Conservation (phyloP, 2,888 invertebrate genomes). For the Chydorus sphaericus region DNA sequence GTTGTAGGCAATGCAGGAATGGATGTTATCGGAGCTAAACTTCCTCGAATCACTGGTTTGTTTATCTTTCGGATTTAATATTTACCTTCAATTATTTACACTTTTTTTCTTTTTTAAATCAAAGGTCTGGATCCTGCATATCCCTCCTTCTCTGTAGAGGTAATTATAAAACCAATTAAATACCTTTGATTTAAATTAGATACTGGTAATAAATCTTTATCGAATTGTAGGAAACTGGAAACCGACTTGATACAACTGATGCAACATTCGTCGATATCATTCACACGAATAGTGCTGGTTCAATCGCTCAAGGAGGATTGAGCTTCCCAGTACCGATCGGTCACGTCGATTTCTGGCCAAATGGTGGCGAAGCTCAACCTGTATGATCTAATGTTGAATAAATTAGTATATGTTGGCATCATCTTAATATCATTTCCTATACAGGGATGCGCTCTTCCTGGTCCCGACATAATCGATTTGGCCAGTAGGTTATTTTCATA, state of each 20-base stretch:
- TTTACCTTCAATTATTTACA: neutral
- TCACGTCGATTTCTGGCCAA: constrained; percentile 59
- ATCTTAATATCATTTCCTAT: neutral
- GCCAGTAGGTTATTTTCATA: constrained; percentile 1
- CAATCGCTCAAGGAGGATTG: constrained; percentile 42
- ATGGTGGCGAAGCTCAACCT: constrained; percentile 53
- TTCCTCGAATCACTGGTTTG: constrained; percentile 14
- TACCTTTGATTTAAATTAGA: too few species aligned
- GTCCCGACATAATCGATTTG: neutral
- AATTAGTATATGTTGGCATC: neutral
- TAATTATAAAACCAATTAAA: too few species aligned
- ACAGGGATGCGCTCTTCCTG: neutral
- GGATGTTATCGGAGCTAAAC: neutral
- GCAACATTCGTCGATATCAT: constrained; percentile 58
- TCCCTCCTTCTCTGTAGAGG: constrained; percentile 41
- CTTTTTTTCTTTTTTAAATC: neutral
- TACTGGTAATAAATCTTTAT: too few species aligned
- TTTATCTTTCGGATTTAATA: neutral
- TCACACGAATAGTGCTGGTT: constrained; percentile 36
- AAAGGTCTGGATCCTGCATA: constrained; percentile 48
- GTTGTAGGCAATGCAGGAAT: constrained; percentile 45
- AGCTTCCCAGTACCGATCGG: constrained; percentile 46
- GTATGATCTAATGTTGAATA: constrained; percentile 34
- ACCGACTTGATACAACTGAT: constrained; percentile 44
- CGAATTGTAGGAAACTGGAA: constrained; percentile 30